Evolutionary conservation across 1,140 invertebrate genomes (phyloP).

Genomic region (Stenopsyche tienmushanensis): DNA sequence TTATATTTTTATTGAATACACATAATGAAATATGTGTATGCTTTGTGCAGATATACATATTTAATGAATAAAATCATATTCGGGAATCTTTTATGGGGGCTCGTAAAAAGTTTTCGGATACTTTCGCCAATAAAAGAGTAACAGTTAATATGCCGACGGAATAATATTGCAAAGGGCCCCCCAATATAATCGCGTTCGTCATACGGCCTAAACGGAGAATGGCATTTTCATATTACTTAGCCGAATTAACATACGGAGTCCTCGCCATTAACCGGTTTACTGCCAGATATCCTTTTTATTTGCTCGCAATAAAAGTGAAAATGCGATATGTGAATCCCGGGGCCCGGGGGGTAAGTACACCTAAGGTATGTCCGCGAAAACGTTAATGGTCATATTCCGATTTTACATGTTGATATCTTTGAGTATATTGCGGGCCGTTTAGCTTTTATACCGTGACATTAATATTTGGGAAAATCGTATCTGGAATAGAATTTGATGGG

Average conservation of each 20-base stretch:
- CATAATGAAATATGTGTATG: too few relatives aligned
- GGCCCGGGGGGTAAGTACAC: background rate
- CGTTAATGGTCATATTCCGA: background rate
- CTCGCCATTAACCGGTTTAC: conserved; percentile 15
- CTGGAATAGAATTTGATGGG: background rate
- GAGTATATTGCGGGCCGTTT: background rate
- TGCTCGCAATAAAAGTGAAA: conserved; percentile 9
- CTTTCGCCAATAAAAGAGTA: conserved; percentile 11
- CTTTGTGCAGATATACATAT: too few relatives aligned
- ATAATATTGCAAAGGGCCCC: conserved; percentile 1
- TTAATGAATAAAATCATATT: background rate
- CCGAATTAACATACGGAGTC: conserved; percentile 18
- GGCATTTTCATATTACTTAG: conserved; percentile 15
- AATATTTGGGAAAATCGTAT: background rate
- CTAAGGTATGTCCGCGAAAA: background rate
- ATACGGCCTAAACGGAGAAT: conserved; percentile 6
- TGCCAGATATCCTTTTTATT: conserved; percentile 21
- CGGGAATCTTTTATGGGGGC: background rate
- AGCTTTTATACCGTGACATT: background rate
- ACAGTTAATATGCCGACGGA: background rate
- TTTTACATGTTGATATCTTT: background rate
- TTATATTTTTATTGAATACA: too few relatives aligned
- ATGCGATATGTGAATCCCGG: background rate
- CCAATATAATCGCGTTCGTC: background rate
- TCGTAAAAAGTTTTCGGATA: background rate